phyloP scores from a whole-genome alignment of 2,797 vertebrate genomes.

The Spinus pinus region DNA sequence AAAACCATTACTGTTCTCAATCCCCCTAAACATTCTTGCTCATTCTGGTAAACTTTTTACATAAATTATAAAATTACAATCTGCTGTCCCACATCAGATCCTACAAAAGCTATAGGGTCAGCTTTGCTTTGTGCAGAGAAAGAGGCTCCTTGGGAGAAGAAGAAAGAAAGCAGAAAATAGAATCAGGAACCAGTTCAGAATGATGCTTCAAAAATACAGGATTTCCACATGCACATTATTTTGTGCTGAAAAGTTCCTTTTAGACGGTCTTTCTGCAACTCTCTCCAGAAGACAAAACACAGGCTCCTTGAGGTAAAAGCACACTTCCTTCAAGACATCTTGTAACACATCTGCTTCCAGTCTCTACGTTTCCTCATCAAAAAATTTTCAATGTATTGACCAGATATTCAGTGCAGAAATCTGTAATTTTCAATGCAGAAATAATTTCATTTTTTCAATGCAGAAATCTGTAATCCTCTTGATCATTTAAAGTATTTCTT shows the following conservation, averaged over 20 bases:
- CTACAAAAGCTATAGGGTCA: not conserved
- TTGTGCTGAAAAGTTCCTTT: not conserved
- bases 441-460: not conserved
- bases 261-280: not conserved
- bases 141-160: not conserved
- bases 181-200: not conserved
- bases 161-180: not conserved
- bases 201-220: not conserved
- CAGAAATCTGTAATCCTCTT: not conserved
- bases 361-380: not conserved
- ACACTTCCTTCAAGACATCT: not conserved
- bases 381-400: not conserved
- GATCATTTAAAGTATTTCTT: not conserved
- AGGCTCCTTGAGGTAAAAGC: not conserved
- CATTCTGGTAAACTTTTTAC: not conserved
- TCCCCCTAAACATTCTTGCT: not conserved
- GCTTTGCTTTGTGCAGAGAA: not conserved
- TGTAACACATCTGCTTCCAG: not conserved
- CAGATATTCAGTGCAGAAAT: not conserved
- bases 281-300: not conserved
- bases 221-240: not conserved
- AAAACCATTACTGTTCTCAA: not conserved
- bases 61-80: not conserved
- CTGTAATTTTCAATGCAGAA: no score
- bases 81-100: not conserved